A percentile compares a stretch with the other conserved stretches of the same genome.
Evolutionary conservation across 1,140 invertebrate species (phyloP).

Genomic region (Drosophila virilis): DNA sequence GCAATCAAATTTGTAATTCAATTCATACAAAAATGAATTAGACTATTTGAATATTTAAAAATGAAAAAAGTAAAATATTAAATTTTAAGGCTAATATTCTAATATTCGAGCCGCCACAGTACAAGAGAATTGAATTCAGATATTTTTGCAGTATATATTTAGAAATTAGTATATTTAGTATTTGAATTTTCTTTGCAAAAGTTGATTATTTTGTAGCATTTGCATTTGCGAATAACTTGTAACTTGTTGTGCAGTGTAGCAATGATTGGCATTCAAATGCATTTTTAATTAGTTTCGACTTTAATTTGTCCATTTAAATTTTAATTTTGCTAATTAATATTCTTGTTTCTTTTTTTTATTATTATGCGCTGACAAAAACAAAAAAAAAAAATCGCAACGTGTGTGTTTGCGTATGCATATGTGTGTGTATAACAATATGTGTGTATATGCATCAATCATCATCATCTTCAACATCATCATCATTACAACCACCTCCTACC

Average conservation of each 20-base stretch:
- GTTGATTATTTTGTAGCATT: constrained; percentile 35
- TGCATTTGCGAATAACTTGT: constrained; percentile 29
- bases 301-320: constrained; percentile 47
- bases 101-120: not conserved
- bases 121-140: not conserved
- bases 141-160: not conserved
- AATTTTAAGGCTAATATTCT: no score
- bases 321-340: constrained; percentile 79
- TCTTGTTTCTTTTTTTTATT: constrained; percentile 72
- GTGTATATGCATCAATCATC: constrained; percentile 50
- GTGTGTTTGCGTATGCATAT: constrained; percentile 41
- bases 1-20: no score
- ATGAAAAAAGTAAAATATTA: no score
- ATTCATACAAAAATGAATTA: no score
- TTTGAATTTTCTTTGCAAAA: constrained; percentile 14
- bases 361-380: constrained; percentile 71
- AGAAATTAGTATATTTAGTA: not conserved
- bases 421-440: constrained; percentile 57
- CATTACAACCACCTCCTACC: constrained; percentile 41
- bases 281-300: constrained; percentile 74
- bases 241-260: constrained; percentile 38
- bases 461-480: constrained; percentile 64
- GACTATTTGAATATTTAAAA: no score
- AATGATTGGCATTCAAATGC: constrained; percentile 62
- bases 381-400: constrained; percentile 58